Conservation (phyloP, 2,888 invertebrate genomes). For the Platypus cylindrus region DNA sequence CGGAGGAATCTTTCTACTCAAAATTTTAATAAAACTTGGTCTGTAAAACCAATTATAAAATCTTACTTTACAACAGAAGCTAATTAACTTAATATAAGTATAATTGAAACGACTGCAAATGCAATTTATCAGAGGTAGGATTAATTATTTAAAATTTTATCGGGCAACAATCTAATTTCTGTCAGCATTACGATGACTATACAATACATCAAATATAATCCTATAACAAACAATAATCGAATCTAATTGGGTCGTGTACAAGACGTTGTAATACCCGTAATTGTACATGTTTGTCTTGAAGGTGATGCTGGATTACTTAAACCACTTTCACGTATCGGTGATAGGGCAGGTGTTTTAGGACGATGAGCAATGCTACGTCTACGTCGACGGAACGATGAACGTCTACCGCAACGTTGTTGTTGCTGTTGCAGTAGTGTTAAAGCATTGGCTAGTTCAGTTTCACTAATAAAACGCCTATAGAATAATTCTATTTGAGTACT, state of each 20-base stretch:
- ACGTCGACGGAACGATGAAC: slow-evolving; percentile 16
- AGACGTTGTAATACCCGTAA: slow-evolving; percentile 28
- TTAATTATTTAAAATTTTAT: too few species aligned
- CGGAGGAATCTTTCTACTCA: too few species aligned
- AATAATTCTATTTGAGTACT: neutral
- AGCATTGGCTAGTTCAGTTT: slow-evolving; percentile 34
- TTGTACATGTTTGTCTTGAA: slow-evolving; percentile 32
- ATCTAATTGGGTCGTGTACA: slow-evolving; percentile 25
- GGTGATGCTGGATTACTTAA: slow-evolving; percentile 58
- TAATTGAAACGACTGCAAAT: too few species aligned
- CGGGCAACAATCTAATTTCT: too few species aligned
- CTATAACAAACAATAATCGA: too few species aligned
- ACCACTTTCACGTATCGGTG: slow-evolving; percentile 59
- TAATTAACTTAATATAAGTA: too few species aligned
- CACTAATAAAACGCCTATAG: slow-evolving; percentile 32
- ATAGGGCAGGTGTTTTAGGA: slow-evolving; percentile 43
- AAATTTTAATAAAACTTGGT: too few species aligned
- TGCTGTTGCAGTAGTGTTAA: slow-evolving; percentile 31
- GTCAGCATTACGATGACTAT: too few species aligned
- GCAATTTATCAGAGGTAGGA: too few species aligned
- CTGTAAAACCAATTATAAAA: too few species aligned
- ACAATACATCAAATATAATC: too few species aligned
- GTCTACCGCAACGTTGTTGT: slow-evolving; percentile 23
- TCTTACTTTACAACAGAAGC: too few species aligned
- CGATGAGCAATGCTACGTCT: slow-evolving; percentile 19